A percentile compares a stretch with the other conserved stretches of the same genome.
phyloP scores from a whole-genome alignment of 2,113 vertebrate species.

The Cairina moschata region DNA sequence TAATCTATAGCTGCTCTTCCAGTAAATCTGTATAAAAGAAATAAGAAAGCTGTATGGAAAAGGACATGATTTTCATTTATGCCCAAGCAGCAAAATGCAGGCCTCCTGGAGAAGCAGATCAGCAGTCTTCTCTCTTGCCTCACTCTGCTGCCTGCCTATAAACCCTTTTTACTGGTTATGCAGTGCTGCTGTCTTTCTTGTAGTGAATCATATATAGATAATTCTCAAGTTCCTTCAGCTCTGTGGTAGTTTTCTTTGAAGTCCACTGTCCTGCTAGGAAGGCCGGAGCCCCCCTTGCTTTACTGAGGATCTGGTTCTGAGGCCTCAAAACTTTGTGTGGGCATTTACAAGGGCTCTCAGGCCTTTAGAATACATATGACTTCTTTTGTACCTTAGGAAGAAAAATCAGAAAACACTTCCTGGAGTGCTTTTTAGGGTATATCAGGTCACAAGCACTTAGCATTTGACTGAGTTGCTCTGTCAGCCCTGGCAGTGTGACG shows the following conservation, averaged over 20 bases:
- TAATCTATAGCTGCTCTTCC: neutral
- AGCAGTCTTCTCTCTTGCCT: neutral
- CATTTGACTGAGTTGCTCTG: neutral
- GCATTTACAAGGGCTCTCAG: neutral
- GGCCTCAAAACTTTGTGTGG: neutral
- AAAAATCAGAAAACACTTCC: neutral
- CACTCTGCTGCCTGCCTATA: neutral
- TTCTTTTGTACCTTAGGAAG: neutral
- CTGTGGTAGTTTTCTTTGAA: neutral
- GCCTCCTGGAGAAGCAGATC: neutral
- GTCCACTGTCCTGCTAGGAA: neutral
- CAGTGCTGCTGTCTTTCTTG: neutral
- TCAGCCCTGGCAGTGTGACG: neutral
- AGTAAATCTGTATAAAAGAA: constrained; percentile 12
- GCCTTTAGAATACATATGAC: neutral
- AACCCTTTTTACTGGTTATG: neutral
- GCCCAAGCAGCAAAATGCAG: neutral
- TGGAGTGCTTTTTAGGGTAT: neutral
- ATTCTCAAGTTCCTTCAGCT: neutral
- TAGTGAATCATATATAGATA: neutral
- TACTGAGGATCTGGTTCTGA: neutral
- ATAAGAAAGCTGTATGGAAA: neutral
- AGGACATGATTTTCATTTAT: neutral
- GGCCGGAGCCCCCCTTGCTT: neutral
- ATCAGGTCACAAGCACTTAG: neutral